Evolutionary conservation across 2,888 invertebrate species (phyloP).

Genomic region (Microctonus brassicae): DNA sequence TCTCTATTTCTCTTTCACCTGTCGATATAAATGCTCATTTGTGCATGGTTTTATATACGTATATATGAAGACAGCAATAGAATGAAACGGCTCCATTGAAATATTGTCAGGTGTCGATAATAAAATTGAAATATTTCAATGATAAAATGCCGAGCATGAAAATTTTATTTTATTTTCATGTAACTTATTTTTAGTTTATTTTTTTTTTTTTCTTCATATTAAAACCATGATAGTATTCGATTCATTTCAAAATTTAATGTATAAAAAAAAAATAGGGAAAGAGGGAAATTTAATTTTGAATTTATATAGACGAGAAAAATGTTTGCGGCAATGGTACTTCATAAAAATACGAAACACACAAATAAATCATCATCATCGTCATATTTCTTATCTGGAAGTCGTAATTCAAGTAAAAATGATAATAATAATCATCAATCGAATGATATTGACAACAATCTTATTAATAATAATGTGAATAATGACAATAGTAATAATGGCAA

Average conservation of each 20-base stretch:
- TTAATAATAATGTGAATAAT: slow-evolving; percentile 56
- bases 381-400: slow-evolving; percentile 13
- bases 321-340: slow-evolving; percentile 68
- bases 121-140: slow-evolving; percentile 8
- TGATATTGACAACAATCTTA: slow-evolving; percentile 60
- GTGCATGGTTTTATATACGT: background rate
- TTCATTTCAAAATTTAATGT: background rate
- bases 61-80: background rate
- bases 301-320: slow-evolving; percentile 48
- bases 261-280: background rate
- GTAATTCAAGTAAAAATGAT: slow-evolving; percentile 45
- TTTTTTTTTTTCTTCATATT: slow-evolving; percentile 17
- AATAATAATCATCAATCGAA: slow-evolving; percentile 52
- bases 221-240: background rate
- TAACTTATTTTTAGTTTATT: background rate
- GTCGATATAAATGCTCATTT: slow-evolving; percentile 22
- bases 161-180: no score
- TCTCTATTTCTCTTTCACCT: slow-evolving; percentile 16
- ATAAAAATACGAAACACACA: slow-evolving; percentile 63
- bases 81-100: background rate
- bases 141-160: background rate
- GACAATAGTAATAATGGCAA: slow-evolving; percentile 61
- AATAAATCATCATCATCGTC: slow-evolving; percentile 52
- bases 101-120: background rate
- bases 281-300: slow-evolving; percentile 2